Conservation (phyloP, 2,113 vertebrate species). For the Crotalus horridus region DNA sequence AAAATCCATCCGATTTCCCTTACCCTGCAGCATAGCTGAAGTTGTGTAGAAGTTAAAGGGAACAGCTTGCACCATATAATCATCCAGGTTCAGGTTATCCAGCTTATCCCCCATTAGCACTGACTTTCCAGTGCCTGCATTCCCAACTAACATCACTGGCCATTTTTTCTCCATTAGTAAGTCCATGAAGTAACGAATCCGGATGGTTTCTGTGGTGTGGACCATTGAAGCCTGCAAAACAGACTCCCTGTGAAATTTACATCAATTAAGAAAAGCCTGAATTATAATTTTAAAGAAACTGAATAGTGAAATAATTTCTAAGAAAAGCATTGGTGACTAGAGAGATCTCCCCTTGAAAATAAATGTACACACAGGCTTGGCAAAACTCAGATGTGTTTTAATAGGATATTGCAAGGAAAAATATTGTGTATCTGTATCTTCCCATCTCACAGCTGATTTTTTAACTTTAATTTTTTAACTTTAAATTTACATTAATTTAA, state of each 20-base stretch:
- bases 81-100: conserved; percentile 50
- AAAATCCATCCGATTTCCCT: not conserved
- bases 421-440: not conserved
- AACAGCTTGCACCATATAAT: conserved; percentile 68
- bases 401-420: not conserved
- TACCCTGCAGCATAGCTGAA: conserved; percentile 77
- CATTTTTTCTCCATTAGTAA: conserved; percentile 69
- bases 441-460: not conserved
- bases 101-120: conserved; percentile 75
- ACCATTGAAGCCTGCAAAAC: conserved; percentile 70
- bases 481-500: not conserved
- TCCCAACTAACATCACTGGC: conserved; percentile 79
- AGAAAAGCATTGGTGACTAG: not conserved
- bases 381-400: not conserved
- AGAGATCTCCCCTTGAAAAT: not conserved
- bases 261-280: not conserved
- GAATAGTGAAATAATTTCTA: not conserved
- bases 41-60: conserved; percentile 82
- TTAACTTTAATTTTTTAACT: not conserved
- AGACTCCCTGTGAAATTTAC: not conserved
- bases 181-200: conserved; percentile 75
- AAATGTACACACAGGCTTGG: not conserved
- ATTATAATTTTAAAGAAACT: not conserved
- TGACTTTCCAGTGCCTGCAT: conserved; percentile 70
- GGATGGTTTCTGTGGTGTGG: conserved; percentile 72